Evolutionary conservation across 2,888 invertebrate genomes (phyloP).

Genomic region (Xanthorhoe spadicearia): DNA sequence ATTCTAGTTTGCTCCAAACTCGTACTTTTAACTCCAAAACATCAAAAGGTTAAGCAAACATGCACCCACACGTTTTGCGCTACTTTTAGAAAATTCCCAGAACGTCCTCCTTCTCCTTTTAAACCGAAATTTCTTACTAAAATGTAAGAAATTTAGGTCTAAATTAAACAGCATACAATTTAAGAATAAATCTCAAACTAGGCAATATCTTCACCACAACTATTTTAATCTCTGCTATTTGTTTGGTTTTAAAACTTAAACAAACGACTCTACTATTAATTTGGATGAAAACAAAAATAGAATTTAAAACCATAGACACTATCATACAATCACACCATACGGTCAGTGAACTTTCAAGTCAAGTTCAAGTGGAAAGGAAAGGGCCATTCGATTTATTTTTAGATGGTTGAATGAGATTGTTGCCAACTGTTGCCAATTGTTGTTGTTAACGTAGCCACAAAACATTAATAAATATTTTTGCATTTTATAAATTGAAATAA

Average conservation of each 20-base stretch:
- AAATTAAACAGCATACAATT: neutral
- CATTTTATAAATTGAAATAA: too few relatives aligned
- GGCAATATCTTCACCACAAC: neutral
- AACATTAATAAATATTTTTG: neutral
- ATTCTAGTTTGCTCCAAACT: neutral
- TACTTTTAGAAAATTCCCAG: conserved; percentile 18
- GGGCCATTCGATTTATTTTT: conserved; percentile 75
- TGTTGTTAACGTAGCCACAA: conserved; percentile 2
- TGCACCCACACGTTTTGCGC: conserved; percentile 17
- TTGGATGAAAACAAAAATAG: conserved; percentile 27
- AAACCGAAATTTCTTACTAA: conserved; percentile 1
- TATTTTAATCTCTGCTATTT: neutral
- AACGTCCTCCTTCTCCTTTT: conserved; percentile 12
- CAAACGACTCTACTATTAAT: neutral
- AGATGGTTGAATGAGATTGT: conserved; percentile 68
- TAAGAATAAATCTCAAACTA: neutral
- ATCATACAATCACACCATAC: conserved; percentile 54
- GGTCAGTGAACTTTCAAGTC: conserved; percentile 70
- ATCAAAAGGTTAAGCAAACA: conserved; percentile 23
- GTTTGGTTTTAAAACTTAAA: neutral
- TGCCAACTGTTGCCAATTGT: conserved; percentile 12
- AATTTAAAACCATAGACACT: conserved; percentile 41
- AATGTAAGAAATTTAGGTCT: too few relatives aligned
- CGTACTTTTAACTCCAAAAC: neutral
- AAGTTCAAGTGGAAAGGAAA: conserved; percentile 76